phyloP scores from a whole-genome alignment of 2,888 invertebrate genomes.

The Trachelus iudaicus region DNA sequence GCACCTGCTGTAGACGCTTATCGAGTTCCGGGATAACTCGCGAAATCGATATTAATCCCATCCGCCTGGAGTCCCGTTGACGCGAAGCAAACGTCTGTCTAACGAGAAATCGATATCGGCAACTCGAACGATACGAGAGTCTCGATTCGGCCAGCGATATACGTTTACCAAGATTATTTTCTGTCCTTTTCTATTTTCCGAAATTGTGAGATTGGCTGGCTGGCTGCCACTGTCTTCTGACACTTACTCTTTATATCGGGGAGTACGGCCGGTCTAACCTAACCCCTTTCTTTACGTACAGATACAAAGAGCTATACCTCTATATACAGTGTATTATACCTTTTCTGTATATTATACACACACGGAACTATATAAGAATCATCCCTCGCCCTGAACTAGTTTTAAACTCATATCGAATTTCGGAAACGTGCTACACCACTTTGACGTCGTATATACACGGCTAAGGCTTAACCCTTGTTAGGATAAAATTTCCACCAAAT shows the following conservation, averaged over 20 bases:
- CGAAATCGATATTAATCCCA: not conserved
- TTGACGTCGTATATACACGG: not conserved
- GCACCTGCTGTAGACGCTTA: not conserved
- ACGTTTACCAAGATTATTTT: conserved; percentile 34
- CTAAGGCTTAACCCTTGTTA: not conserved
- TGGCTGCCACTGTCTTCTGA: conserved; percentile 28
- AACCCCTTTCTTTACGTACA: not conserved
- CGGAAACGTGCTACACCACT: not conserved
- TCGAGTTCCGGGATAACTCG: not conserved
- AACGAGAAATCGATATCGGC: conserved; percentile 41
- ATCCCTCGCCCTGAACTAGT: not conserved
- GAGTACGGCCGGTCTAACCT: not conserved
- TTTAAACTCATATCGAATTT: not conserved
- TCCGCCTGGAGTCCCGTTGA: not conserved
- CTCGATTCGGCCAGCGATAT: conserved; percentile 28
- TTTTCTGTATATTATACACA: too few species aligned
- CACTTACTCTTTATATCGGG: not conserved
- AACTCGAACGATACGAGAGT: conserved; percentile 8
- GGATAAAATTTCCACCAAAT: not conserved
- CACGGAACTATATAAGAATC: not conserved
- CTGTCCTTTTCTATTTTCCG: conserved; percentile 18
- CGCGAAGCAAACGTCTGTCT: conserved; percentile 6
- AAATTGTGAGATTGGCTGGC: conserved; percentile 20
- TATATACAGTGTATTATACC: too few species aligned
- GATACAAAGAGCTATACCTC: too few species aligned